Conservation (phyloP, 2,113 vertebrate genomes). For the Microtus pennsylvanicus region DNA sequence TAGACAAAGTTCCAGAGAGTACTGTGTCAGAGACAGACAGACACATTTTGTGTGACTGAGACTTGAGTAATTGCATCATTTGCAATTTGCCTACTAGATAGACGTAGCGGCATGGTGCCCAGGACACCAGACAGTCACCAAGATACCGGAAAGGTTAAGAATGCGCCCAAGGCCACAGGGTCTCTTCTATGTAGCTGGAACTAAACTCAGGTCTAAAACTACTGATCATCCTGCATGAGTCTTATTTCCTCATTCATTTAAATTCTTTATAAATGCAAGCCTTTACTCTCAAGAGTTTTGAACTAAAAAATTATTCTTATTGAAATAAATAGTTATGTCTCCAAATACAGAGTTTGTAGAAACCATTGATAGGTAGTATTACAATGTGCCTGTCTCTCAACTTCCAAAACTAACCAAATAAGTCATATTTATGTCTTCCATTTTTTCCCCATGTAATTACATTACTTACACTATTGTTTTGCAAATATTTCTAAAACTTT, state of each 20-base stretch:
- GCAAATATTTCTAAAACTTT: not conserved
- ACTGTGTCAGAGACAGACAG: not conserved
- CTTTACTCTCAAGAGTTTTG: not conserved
- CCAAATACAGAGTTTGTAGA: not conserved
- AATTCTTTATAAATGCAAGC: not conserved
- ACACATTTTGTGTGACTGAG: too few relatives aligned
- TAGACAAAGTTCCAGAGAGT: not conserved
- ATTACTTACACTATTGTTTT: not conserved
- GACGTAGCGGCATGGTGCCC: too few relatives aligned
- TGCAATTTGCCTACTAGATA: too few relatives aligned
- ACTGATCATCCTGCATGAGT: not conserved
- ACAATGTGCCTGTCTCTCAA: not conserved
- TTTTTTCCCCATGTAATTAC: not conserved
- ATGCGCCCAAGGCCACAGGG: not conserved
- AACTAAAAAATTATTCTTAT: not conserved
- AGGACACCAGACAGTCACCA: not conserved
- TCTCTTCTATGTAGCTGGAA: not conserved
- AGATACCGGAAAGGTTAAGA: not conserved
- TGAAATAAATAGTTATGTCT: constrained; percentile 9
- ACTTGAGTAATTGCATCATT: not conserved
- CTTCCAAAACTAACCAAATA: not conserved
- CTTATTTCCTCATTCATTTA: not conserved
- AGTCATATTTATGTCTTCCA: not conserved
- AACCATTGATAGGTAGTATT: not conserved
- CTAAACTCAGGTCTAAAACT: not conserved